Evolutionary conservation across 2,888 invertebrate species (phyloP), one percentile per base, ranked within the genome.

Genomic region (Drosophila falleni): DNA sequence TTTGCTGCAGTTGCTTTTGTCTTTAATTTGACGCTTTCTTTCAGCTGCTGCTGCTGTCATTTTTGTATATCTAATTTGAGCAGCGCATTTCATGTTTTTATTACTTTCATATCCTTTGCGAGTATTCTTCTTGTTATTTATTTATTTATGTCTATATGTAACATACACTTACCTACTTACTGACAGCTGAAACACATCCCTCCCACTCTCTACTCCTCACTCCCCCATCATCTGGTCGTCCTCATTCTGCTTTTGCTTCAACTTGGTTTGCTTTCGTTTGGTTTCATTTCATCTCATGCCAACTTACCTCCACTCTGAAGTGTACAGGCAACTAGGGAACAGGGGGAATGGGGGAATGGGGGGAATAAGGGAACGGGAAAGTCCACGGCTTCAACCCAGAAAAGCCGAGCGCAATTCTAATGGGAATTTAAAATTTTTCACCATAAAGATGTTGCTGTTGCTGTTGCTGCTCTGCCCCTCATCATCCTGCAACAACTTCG

Each of bases 361-460:
- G 44, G n/a, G 31, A 53, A 51, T 6, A 9, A 15, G 8, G 39
- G 39, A 42, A 19, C 19, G 39, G 49, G 10, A 23, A 5, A 42
- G 23, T 29, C 31, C 23, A 49, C 44, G 16, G 53, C 53, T 60
- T 49, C 77, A 71, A 55, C 67, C 74, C 71, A 71, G 44, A 61
- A 78, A 76, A 73, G 63, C 54, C 55, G 58, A 75, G 87, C 81
- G 72, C 89, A 88, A 88, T 88, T 88, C 83, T 86, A 86, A 83
- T 88, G 83, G 83, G 89, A 84, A 84, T 84, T 88, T 86, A 88
- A 88, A 83, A 86, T 83, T 86, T 74, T 88, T 83, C 78, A 70
- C 86, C 83, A 87, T 86, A 87, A 83, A 83, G 88, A 78, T 76
- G 75, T 74, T 78, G 74, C 66, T 70, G 55, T n/a, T 64, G 19